These are phyloP conservation scores for Peribatodes rhomboidaria DNA, from an alignment of 2,888 invertebrate species.

Conservation along the genomic window DNA sequence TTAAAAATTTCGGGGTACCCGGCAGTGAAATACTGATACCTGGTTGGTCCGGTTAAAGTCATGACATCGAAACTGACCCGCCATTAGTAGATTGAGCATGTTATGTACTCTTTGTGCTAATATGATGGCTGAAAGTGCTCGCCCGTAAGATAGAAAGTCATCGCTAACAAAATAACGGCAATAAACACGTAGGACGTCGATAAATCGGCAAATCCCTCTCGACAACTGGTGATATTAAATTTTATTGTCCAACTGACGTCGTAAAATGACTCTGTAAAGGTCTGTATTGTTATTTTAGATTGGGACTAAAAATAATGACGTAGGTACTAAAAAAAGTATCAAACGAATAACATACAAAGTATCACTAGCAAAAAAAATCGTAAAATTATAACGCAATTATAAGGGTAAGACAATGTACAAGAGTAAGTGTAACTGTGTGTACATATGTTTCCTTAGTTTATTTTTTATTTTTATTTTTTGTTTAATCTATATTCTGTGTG, in stretches of 20 bases:
- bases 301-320: constrained; percentile 7
- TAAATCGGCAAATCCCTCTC: constrained; percentile 57
- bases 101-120: neutral
- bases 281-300: constrained; percentile 14
- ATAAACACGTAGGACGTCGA: constrained; percentile 57
- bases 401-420: too few species aligned
- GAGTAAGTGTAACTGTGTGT: too few species aligned
- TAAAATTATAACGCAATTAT: too few species aligned
- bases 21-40: neutral
- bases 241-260: constrained; percentile 61
- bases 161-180: constrained; percentile 44
- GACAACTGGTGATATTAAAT: constrained; percentile 56
- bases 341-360: neutral
- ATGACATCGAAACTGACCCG: neutral
- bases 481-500: too few species aligned
- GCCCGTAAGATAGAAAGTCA: neutral
- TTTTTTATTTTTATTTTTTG: too few species aligned
- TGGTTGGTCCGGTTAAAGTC: neutral
- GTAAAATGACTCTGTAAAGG: constrained; percentile 59
- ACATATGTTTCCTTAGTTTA: too few species aligned
- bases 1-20: too few species aligned
- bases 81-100: neutral
- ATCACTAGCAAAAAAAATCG: too few species aligned
- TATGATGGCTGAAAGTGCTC: neutral
- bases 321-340: neutral